Conservation (phyloP, 2,797 vertebrate genomes). For the Margarornis squamiger region DNA sequence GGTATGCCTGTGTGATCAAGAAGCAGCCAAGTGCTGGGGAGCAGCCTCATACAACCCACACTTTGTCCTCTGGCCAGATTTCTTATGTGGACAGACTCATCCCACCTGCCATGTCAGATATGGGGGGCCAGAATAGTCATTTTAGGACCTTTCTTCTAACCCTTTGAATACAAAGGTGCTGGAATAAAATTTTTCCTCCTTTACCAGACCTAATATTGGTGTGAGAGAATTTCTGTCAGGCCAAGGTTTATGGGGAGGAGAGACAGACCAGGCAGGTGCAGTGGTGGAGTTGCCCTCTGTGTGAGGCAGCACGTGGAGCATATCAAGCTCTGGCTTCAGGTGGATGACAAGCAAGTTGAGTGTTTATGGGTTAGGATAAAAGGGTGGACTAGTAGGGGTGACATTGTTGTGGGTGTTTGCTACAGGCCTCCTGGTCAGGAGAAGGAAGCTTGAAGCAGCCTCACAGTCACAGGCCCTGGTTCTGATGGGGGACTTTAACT, state of each 20-base stretch:
- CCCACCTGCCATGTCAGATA: slow-evolving; percentile 76
- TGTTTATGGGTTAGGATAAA: not conserved
- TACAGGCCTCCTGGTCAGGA: not conserved
- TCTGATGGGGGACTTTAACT: not conserved
- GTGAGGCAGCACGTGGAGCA: not conserved
- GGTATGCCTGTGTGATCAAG: slow-evolving; percentile 86
- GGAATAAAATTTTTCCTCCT: slow-evolving; percentile 10
- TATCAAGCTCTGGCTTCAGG: fast-evolving
- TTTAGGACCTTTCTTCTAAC: not conserved
- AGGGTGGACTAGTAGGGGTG: not conserved
- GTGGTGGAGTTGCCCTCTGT: not conserved
- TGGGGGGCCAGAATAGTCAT: not conserved
- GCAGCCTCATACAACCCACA: slow-evolving; percentile 78
- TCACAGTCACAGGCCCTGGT: not conserved
- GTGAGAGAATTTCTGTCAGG: not conserved
- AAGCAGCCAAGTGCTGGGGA: slow-evolving; percentile 82
- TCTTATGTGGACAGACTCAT: slow-evolving; percentile 80
- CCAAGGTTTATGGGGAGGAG: not conserved
- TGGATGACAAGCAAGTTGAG: not conserved
- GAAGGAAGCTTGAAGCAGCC: not conserved
- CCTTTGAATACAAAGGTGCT: not conserved
- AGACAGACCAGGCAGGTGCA: not conserved
- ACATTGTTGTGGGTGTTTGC: not conserved
- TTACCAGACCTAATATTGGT: not conserved
- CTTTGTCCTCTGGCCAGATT: slow-evolving; percentile 83